Evolutionary conservation across 2,888 invertebrate genomes (phyloP), one percentile per base, ranked within the genome.

Genomic region (Aromia moschata): DNA sequence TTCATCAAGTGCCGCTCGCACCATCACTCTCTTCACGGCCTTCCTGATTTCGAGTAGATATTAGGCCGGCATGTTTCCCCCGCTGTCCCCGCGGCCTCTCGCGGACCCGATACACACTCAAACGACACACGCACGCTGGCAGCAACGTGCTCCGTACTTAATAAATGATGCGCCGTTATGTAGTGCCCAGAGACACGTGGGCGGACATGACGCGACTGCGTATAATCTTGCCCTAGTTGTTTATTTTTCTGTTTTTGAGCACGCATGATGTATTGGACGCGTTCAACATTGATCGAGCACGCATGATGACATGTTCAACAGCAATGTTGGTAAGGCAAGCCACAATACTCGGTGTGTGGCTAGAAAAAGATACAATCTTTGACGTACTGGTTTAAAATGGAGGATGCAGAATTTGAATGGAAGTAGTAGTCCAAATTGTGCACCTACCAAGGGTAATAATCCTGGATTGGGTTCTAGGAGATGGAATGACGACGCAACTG

Each of bases 1-100:
- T 81, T 81, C 80, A 80, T 80, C 80, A 80, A 80, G 78, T 76
- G 73, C 73, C 70, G 70, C 71, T 66, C 69, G 68, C 70, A 65
- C 69, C 70, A 63, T 67, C 71, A 61, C 71, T 67, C 72, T 71
- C 70, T 68, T 64, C 71, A 65, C 61, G 70, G 69, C 67, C 66
- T 63, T 65, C 58, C 64, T 58, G 64, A 64, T 64, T 69, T 63
- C 61, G 49, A 62, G 59, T 56, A 54, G 63, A 66, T 72, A 71
- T 73, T 72, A 67, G 73, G 69, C 68, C 69, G 69, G 65, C 67
- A 67, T 62, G 67, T 66, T 65, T 65, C 58, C 58, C 59, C 54
- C 52, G 56, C 59, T 47, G 20, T 44, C 12, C n/a, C n/a, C n/a
- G 20, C 46, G 49, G 14, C 16, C 12, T 46, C 33, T 33, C 15